Evolutionary conservation across 2,888 invertebrate species (phyloP).

Genomic region (Apamea epomidion): DNA sequence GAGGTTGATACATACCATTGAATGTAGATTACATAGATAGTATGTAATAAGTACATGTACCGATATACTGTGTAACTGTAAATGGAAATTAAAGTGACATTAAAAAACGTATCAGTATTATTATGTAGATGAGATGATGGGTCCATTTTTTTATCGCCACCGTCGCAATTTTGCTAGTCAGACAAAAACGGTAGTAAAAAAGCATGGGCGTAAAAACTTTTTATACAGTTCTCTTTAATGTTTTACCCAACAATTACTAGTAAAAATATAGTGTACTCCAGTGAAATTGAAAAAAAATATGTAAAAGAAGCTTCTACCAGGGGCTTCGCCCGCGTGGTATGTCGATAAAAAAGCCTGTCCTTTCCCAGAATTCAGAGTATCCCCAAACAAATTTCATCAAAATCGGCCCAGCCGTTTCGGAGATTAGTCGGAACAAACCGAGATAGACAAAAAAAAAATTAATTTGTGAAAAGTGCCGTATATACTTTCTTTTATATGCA

Average conservation of each 20-base stretch:
- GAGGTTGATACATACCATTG: not conserved
- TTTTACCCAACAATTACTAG: not conserved
- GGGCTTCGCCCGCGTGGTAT: too few species aligned
- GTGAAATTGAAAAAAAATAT: not conserved
- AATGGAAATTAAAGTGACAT: not conserved
- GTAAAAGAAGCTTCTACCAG: too few species aligned
- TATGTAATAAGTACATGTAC: conserved; percentile 3
- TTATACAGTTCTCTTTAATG: not conserved
- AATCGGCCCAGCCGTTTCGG: not conserved
- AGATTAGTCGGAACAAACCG: not conserved
- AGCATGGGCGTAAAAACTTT: too few species aligned
- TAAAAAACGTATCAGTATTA: conserved; percentile 1
- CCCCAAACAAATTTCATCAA: too few species aligned
- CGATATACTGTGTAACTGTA: conserved; percentile 19
- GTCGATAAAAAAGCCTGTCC: too few species aligned
- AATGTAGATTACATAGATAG: conserved; percentile 21
- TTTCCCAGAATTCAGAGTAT: too few species aligned
- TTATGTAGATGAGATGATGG: conserved; percentile 26
- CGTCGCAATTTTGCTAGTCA: not conserved
- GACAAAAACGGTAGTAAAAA: conserved; percentile 10
- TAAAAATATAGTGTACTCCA: not conserved
- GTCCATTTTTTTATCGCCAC: not conserved
- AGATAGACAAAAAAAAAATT: not conserved
- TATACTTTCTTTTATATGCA: not conserved
- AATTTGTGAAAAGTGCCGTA: too few species aligned